A percentile compares a stretch with the other conserved stretches of the same genome.
phyloP scores from a whole-genome alignment of 2,113 vertebrate genomes.

The Nettapus auritus region DNA sequence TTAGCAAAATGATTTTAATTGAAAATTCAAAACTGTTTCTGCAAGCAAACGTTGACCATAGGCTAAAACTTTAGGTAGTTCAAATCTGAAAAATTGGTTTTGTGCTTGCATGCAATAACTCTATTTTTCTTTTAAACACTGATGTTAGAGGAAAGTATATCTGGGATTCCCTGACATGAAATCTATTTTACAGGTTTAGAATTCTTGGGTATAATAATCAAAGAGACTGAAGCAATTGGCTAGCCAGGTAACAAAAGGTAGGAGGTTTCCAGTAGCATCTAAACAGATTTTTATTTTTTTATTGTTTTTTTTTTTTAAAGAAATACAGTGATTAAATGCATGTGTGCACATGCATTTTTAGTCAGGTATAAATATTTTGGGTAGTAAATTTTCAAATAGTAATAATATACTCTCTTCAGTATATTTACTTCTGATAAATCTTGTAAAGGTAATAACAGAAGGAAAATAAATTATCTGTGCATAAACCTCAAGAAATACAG shows the following conservation, averaged over 20 bases:
- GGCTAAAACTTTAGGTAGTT: slow-evolving; percentile 32
- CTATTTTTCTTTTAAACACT: background rate
- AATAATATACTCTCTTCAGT: background rate
- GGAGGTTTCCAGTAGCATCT: background rate
- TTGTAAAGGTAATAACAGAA: background rate
- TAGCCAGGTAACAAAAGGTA: background rate
- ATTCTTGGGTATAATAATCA: background rate
- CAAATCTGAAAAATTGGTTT: background rate
- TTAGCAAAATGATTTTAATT: slow-evolving; percentile 42
- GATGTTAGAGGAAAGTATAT: background rate
- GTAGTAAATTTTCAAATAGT: background rate
- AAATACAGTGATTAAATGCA: background rate
- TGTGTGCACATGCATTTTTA: fast-evolving
- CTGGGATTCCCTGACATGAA: background rate
- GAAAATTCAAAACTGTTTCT: slow-evolving; percentile 15
- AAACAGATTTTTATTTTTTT: background rate
- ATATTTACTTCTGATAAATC: background rate
- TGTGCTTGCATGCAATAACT: background rate
- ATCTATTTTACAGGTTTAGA: background rate
- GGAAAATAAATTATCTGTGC: background rate
- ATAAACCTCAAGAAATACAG: background rate
- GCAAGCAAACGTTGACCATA: background rate
- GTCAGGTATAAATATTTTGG: background rate
- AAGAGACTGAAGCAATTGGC: background rate
- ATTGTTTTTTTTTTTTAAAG: too few relatives aligned